Evolutionary conservation across 1,140 invertebrate genomes (phyloP).

Genomic region (Anastrepha ludens): DNA sequence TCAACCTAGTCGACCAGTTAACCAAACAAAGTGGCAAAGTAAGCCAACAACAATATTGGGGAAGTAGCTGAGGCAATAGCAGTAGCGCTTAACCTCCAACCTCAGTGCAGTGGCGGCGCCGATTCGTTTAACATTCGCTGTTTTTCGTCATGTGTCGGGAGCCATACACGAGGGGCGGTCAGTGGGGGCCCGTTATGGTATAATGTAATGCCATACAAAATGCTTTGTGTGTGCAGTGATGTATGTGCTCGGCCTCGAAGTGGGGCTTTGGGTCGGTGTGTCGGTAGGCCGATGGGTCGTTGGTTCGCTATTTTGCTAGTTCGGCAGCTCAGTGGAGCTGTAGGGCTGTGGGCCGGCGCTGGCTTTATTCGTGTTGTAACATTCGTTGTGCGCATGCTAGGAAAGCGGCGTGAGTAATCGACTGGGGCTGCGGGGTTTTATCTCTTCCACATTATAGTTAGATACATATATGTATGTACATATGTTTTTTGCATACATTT

Average conservation of each 20-base stretch:
- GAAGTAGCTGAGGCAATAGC: not conserved
- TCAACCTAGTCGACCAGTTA: conserved; percentile 3
- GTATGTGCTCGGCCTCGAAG: conserved; percentile 38
- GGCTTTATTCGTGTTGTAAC: not conserved
- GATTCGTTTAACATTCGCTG: not conserved
- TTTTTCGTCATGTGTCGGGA: not conserved
- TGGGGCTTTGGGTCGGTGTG: conserved; percentile 49
- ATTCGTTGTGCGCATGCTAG: conserved; percentile 38
- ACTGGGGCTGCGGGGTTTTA: not conserved
- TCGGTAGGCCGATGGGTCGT: conserved; percentile 48
- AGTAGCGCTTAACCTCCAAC: conserved; percentile 21
- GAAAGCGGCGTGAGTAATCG: conserved; percentile 12
- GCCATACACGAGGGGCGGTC: not conserved
- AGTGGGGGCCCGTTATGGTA: conserved; percentile 2
- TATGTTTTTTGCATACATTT: not conserved
- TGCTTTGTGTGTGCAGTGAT: not conserved
- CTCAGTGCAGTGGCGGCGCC: not conserved
- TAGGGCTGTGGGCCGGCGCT: not conserved
- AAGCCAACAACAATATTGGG: not conserved
- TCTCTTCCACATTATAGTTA: not conserved
- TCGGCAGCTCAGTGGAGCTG: not conserved
- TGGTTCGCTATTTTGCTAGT: not conserved
- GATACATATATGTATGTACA: not conserved
- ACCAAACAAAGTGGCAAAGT: conserved; percentile 5
- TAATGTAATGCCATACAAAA: not conserved